Evolutionary conservation across 2,888 invertebrate species (phyloP).

Genomic region (Stomorhina lunata): DNA sequence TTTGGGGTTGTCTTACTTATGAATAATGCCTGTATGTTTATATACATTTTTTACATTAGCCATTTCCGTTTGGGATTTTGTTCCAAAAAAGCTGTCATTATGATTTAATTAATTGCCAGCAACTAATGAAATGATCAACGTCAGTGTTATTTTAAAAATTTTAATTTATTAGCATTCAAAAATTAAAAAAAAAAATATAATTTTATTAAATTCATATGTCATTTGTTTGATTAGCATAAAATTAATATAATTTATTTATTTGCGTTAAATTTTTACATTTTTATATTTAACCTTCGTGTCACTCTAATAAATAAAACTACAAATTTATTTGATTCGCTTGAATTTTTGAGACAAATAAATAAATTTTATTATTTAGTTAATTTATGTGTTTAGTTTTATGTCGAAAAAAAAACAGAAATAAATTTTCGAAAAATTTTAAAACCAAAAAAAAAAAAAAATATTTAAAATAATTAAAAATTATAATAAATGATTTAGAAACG

Average conservation of each 20-base stretch:
- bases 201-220: conserved; percentile 49
- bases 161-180: background rate
- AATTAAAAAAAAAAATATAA: conserved; percentile 39
- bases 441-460: background rate
- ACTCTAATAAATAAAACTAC: conserved; percentile 26
- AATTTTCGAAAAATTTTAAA: background rate
- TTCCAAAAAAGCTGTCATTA: conserved; percentile 8
- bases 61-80: conserved; percentile 36
- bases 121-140: background rate
- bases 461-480: conserved; percentile 29
- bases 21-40: background rate
- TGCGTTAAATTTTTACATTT: background rate
- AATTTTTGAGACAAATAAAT: conserved; percentile 1
- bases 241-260: conserved; percentile 52
- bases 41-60: background rate
- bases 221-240: conserved; percentile 53
- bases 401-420: background rate
- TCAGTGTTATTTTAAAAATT: conserved; percentile 3
- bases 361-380: conserved; percentile 16
- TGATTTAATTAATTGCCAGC: conserved; percentile 53
- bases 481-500: conserved; percentile 43
- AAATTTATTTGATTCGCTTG: conserved; percentile 12
- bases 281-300: conserved; percentile 45
- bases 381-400: conserved; percentile 22
- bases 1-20: too few relatives aligned